phyloP scores from a whole-genome alignment of 2,113 vertebrate species.

The Megaceryle maxima region DNA sequence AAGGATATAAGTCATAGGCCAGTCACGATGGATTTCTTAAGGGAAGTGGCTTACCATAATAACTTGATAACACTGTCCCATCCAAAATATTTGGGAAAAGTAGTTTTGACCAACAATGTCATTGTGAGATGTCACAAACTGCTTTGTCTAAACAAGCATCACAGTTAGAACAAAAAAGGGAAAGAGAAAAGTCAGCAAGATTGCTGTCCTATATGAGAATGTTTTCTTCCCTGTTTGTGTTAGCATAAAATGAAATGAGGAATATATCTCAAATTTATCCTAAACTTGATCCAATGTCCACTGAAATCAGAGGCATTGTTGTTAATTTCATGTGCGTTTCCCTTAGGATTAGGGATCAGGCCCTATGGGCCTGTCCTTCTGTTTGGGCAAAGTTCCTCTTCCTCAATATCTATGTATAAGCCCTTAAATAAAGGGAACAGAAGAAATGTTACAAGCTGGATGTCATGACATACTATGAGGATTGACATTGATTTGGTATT shows the following conservation, averaged over 20 bases:
- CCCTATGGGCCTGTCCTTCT: neutral
- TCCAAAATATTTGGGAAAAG: neutral
- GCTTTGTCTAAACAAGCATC: neutral
- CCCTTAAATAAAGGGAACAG: neutral
- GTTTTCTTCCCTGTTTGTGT: neutral
- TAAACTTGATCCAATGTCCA: neutral
- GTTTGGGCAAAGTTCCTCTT: neutral
- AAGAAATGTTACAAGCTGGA: neutral
- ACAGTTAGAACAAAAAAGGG: neutral
- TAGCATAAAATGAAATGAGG: neutral
- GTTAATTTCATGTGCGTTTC: neutral
- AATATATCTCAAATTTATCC: neutral
- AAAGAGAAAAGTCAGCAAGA: neutral
- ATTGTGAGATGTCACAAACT: neutral
- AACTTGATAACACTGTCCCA: neutral
- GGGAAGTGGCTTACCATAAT: neutral
- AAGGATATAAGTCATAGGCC: neutral
- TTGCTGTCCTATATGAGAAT: neutral
- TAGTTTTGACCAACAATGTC: neutral
- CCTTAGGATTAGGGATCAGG: neutral
- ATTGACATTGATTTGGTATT: neutral
- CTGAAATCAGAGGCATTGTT: neutral
- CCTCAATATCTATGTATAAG: neutral
- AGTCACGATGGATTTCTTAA: constrained; percentile 1
- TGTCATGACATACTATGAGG: neutral